A percentile compares a stretch with the other conserved stretches of the same genome.
These are phyloP conservation scores for Callionymus lyra DNA, from an alignment of 2,113 vertebrate genomes.

Conservation along the genomic window DNA sequence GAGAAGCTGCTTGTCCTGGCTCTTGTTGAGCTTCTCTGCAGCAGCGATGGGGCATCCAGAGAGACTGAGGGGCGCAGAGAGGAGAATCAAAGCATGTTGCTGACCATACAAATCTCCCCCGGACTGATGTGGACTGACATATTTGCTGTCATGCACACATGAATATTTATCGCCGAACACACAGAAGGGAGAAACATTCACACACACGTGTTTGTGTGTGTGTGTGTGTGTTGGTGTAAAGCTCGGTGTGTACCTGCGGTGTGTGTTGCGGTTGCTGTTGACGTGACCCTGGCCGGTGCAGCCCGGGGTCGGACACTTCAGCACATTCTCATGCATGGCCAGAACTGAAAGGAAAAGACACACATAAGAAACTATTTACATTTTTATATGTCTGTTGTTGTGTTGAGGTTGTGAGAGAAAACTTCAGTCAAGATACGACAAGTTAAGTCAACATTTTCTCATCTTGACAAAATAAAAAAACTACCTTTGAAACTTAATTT, in stretches of 20 bases:
- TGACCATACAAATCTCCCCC: constrained; percentile 23
- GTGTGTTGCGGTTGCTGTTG: constrained; percentile 98
- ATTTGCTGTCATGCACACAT: constrained; percentile 20
- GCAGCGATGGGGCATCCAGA: constrained; percentile 97
- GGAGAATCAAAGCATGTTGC: constrained; percentile 21
- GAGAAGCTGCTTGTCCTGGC: constrained; percentile 84
- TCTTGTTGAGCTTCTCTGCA: constrained; percentile 93
- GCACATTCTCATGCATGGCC: constrained; percentile 98
- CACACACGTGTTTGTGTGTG: not conserved
- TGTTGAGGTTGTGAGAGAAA: too few relatives aligned
- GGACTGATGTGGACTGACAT: constrained; percentile 30
- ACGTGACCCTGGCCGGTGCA: constrained; percentile 98
- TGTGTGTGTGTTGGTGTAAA: not conserved
- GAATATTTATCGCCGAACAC: constrained; percentile 15
- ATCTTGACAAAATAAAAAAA: too few relatives aligned
- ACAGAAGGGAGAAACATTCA: constrained; percentile 4
- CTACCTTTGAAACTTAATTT: too few relatives aligned
- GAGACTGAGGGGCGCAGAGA: constrained; percentile 64
- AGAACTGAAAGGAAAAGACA: constrained; percentile 69
- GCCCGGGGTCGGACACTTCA: constrained; percentile 96
- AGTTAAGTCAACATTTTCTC: too few relatives aligned
- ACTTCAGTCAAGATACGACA: too few relatives aligned
- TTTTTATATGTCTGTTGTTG: not conserved
- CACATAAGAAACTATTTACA: not conserved
- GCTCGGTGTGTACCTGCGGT: constrained; percentile 80